phyloP scores from a whole-genome alignment of 2,113 vertebrate species.

The Eidolon helvum region DNA sequence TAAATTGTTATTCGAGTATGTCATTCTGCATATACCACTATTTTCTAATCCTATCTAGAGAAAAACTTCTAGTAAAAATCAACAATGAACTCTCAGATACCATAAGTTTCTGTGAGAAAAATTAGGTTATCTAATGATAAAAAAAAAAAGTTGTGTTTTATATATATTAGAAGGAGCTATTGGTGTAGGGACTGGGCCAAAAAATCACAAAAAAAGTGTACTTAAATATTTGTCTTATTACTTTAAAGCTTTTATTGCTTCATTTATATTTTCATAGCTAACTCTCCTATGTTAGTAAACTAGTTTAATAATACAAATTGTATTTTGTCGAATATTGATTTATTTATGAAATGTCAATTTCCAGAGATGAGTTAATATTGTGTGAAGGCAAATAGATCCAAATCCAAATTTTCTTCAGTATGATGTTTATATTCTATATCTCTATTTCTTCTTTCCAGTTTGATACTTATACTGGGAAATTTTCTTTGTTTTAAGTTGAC shows the following conservation, averaged over 20 bases:
- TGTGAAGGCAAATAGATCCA: not conserved
- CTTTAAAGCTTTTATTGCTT: not conserved
- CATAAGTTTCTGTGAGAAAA: not conserved
- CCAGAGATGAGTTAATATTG: not conserved
- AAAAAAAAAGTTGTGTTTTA: not conserved
- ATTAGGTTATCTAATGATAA: not conserved
- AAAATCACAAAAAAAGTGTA: not conserved
- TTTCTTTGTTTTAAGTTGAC: not conserved
- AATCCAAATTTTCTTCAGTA: not conserved
- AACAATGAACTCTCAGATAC: not conserved
- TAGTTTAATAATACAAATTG: not conserved
- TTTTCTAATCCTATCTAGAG: not conserved
- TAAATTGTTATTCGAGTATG: not conserved
- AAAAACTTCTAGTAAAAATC: not conserved
- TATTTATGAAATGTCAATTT: not conserved
- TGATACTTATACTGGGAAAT: not conserved
- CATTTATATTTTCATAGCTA: not conserved
- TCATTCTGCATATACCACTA: not conserved
- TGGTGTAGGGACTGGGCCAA: not conserved
- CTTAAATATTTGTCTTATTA: not conserved
- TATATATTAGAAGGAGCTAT: not conserved
- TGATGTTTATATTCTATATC: not conserved
- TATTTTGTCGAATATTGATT: not conserved
- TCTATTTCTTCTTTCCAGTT: not conserved
- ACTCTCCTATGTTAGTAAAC: not conserved